phyloP scores from a whole-genome alignment of 2,113 vertebrate species.

The Addax nasomaculatus region DNA sequence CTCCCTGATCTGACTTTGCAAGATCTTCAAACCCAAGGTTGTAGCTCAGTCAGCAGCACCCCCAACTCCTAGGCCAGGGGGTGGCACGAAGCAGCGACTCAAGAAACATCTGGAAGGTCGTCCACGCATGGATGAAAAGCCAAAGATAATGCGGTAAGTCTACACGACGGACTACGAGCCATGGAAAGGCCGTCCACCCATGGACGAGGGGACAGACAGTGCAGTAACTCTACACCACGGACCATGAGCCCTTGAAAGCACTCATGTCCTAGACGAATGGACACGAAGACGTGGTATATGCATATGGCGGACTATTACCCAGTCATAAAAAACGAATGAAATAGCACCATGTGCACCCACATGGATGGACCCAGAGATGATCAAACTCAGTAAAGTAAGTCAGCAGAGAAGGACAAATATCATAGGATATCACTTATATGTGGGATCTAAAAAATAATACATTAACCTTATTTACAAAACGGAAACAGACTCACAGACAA shows the following conservation, averaged over 20 bases:
- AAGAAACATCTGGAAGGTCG: neutral
- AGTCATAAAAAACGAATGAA: neutral
- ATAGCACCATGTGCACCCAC: neutral
- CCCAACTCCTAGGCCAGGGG: neutral
- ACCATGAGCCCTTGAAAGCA: neutral
- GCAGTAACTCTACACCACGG: fast-evolving
- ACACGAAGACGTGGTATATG: fast-evolving
- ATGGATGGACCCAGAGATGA: neutral
- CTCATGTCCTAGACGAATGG: neutral
- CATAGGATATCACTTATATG: neutral
- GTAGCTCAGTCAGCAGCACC: neutral
- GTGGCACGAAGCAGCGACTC: neutral
- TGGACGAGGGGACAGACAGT: fast-evolving
- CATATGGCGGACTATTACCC: too few species aligned
- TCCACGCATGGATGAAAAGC: fast-evolving
- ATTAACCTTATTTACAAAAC: neutral
- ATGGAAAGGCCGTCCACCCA: fast-evolving
- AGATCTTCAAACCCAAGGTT: neutral
- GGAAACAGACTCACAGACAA: neutral
- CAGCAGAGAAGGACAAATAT: neutral
- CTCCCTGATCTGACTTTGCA: neutral
- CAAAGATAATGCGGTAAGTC: fast-evolving
- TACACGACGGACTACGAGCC: fast-evolving
- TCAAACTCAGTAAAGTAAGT: neutral
- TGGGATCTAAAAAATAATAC: neutral